These are phyloP conservation scores for Labrus mixtus DNA, from an alignment of 2,113 vertebrate genomes.

Conservation along the genomic window DNA sequence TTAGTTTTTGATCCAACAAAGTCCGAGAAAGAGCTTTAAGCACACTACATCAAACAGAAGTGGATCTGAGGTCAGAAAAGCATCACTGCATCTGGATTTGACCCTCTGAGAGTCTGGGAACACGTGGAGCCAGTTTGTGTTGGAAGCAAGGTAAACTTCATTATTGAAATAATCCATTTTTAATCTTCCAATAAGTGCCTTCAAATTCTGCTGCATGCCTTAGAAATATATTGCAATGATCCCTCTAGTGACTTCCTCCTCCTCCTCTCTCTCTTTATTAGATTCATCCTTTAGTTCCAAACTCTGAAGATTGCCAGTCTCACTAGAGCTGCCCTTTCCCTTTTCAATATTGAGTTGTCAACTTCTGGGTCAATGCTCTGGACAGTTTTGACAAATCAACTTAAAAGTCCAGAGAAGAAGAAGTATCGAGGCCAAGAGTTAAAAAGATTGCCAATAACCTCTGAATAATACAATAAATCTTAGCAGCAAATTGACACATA, in stretches of 20 bases:
- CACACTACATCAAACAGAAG: neutral
- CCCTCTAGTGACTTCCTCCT: neutral
- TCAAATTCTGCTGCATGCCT: neutral
- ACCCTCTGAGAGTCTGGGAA: neutral
- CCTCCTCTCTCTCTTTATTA: slow-evolving; percentile 12
- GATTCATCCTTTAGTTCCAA: neutral
- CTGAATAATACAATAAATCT: neutral
- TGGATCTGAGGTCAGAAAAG: neutral
- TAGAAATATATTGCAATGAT: slow-evolving; percentile 39
- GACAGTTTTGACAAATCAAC: neutral
- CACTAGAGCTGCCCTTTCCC: neutral
- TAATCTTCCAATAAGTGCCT: slow-evolving; percentile 14
- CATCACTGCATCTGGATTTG: neutral
- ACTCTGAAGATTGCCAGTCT: neutral
- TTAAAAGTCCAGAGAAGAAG: no score
- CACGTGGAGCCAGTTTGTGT: neutral
- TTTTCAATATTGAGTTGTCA: neutral
- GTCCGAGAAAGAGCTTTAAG: neutral
- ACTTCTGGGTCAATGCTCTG: no score
- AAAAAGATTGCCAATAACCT: neutral
- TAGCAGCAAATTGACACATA: neutral
- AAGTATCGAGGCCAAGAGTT: no score
- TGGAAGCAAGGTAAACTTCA: neutral
- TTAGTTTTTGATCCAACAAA: slow-evolving; percentile 3
- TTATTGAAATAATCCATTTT: slow-evolving; percentile 38